Conservation (phyloP, 2,113 vertebrate genomes). For the Poeciliopsis retropinna region DNA sequence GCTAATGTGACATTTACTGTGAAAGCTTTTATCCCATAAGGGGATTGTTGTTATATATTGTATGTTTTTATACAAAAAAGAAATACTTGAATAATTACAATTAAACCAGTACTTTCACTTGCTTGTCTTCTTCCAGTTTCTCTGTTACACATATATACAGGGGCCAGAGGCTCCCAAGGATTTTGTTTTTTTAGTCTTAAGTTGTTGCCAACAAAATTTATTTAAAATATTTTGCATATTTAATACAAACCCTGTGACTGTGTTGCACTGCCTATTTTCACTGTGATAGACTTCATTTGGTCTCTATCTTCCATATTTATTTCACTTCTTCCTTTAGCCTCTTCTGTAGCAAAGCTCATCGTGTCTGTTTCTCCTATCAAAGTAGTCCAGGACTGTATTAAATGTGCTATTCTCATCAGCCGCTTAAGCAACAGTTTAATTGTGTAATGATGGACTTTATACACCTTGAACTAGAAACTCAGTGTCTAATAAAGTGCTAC, state of each 20-base stretch:
- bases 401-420: neutral
- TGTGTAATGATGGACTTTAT: neutral
- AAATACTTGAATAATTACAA: slow-evolving; percentile 76
- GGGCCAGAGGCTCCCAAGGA: neutral
- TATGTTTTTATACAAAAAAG: slow-evolving; percentile 79
- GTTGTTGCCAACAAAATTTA: neutral
- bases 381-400: neutral
- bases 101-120: slow-evolving; percentile 54
- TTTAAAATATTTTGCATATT: neutral
- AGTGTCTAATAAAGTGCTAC: neutral
- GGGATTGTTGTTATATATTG: slow-evolving; percentile 77
- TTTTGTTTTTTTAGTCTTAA: neutral
- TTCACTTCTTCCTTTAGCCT: no score
- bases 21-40: slow-evolving; percentile 68
- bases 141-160: neutral
- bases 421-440: neutral
- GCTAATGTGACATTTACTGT: slow-evolving; percentile 80
- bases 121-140: slow-evolving; percentile 30
- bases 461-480: neutral
- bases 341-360: no score
- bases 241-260: neutral
- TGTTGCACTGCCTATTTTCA: neutral
- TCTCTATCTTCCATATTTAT: neutral
- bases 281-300: neutral
- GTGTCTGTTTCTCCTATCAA: neutral